A percentile compares a stretch with the other conserved stretches of the same genome.
Evolutionary conservation across 2,888 invertebrate genomes (phyloP).

Genomic region (Stegophylla sp.): DNA sequence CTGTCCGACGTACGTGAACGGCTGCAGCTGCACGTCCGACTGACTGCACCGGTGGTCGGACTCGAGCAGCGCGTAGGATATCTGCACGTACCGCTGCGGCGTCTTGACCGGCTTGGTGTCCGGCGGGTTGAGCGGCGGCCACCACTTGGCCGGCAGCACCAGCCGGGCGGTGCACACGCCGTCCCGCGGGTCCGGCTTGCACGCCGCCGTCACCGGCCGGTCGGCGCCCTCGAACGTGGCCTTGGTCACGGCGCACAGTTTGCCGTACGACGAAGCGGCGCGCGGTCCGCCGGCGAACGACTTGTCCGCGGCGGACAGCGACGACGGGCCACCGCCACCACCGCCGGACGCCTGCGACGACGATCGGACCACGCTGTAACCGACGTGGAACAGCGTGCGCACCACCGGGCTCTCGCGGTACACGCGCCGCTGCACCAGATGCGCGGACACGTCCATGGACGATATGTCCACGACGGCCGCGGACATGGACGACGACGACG

Average conservation of each 20-base stretch:
- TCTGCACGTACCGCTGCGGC: constrained; percentile 78
- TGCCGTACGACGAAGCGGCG: constrained; percentile 65
- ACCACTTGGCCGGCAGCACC: constrained; percentile 89
- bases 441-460: constrained; percentile 94
- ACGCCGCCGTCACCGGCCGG: constrained; percentile 78
- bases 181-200: constrained; percentile 90
- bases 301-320: constrained; percentile 66
- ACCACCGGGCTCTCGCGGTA: constrained; percentile 90
- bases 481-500: constrained; percentile 73
- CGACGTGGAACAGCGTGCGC: constrained; percentile 87
- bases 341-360: constrained; percentile 74
- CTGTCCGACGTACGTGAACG: constrained; percentile 71
- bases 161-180: constrained; percentile 90
- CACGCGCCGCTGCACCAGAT: constrained; percentile 85
- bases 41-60: constrained; percentile 71
- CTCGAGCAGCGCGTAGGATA: constrained; percentile 88
- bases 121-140: constrained; percentile 75
- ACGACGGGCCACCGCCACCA: constrained; percentile 75
- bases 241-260: constrained; percentile 78
- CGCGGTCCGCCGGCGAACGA: constrained; percentile 55
- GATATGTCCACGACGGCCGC: constrained; percentile 91
- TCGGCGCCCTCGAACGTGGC: constrained; percentile 76
- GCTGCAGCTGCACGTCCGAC: constrained; percentile 74
- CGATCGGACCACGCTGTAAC: constrained; percentile 61
- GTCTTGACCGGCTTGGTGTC: constrained; percentile 67